Percentiles rank a stretch among this genome's conserved stretches.
phyloP scores from a whole-genome alignment of 1,140 invertebrate genomes.

The Zophobas morio region DNA sequence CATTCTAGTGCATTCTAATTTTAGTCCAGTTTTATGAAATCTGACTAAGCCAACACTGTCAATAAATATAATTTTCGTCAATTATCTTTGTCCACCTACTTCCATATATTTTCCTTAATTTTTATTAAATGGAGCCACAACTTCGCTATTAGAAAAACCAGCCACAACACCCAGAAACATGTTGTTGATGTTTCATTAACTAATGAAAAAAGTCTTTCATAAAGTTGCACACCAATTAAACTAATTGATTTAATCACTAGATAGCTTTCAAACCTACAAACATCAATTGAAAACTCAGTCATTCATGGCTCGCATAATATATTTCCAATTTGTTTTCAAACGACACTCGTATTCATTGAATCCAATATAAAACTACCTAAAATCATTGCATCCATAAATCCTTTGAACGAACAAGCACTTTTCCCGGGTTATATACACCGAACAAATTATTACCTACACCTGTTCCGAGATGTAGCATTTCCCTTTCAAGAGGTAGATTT shows the following conservation, averaged over 20 bases:
- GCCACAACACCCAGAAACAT: not conserved
- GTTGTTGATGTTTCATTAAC: not conserved
- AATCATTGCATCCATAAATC: not conserved
- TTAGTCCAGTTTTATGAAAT: no score
- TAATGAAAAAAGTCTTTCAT: not conserved
- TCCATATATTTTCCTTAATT: no score
- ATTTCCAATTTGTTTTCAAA: no score
- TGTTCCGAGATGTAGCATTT: conserved; percentile 8
- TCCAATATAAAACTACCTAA: not conserved
- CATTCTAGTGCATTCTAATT: no score
- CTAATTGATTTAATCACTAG: not conserved
- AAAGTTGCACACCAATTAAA: not conserved
- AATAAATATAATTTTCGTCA: no score
- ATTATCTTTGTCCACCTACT: no score
- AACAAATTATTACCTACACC: conserved; percentile 17
- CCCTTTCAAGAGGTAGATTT: conserved; percentile 5
- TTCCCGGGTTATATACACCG: not conserved
- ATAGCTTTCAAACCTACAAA: not conserved
- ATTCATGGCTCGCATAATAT: no score
- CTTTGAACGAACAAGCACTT: conserved; percentile 10
- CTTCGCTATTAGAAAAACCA: no score
- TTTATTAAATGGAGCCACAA: no score
- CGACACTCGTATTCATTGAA: not conserved
- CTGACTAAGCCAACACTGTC: no score
- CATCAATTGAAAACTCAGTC: not conserved